phyloP scores from a whole-genome alignment of 37 sponge, comb jelly and placozoan genomes.

The Agelas oroides region DNA sequence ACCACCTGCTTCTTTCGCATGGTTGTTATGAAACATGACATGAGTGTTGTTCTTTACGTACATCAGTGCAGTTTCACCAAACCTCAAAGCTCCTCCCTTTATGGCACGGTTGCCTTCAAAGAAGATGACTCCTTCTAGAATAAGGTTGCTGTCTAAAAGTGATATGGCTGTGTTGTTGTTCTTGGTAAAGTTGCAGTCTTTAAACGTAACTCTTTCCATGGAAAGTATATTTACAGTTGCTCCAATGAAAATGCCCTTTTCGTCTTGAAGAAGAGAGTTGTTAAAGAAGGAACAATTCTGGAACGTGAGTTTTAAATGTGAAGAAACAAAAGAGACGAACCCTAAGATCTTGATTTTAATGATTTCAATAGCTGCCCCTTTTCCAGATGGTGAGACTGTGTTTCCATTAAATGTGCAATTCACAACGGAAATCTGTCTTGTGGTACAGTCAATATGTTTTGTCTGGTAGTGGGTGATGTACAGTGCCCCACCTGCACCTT shows the following conservation, averaged over 20 bases:
- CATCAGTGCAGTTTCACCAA: constrained; percentile 3
- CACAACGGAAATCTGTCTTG: background rate
- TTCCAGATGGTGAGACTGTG: background rate
- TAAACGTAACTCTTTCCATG: background rate
- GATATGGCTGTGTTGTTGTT: constrained; percentile 11
- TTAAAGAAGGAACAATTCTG: background rate
- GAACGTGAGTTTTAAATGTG: constrained; percentile 2
- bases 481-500: background rate
- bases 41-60: background rate
- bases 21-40: background rate
- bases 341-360: background rate
- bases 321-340: too few relatives aligned
- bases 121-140: background rate
- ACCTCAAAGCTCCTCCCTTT: constrained; percentile 7
- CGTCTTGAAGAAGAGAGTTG: background rate
- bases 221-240: constrained; percentile 2
- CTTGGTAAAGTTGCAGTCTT: background rate
- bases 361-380: background rate
- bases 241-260: background rate
- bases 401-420: background rate
- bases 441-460: background rate
- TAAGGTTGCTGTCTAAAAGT: background rate
- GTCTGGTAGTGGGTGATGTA: background rate
- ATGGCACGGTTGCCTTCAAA: background rate
- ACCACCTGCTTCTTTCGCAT: constrained; percentile 3